Percentiles rank a stretch among this genome's conserved stretches.
Evolutionary conservation across 2,113 vertebrate genomes (phyloP).

Genomic region (Stegostoma tigrinum): DNA sequence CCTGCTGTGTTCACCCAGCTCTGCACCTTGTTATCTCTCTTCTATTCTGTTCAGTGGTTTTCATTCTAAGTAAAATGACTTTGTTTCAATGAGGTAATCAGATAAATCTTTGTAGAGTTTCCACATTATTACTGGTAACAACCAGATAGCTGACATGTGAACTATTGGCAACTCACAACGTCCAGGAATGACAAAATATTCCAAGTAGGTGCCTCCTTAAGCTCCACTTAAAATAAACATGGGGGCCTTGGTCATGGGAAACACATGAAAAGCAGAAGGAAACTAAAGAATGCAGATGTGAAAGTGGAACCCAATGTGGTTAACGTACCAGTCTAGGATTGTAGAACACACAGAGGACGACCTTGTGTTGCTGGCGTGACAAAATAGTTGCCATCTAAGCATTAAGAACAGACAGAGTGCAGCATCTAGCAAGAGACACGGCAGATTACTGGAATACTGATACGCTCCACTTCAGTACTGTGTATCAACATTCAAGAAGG

Average conservation of each 20-base stretch:
- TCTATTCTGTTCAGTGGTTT: not conserved
- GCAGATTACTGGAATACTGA: not conserved
- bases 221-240: not conserved
- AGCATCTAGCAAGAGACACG: not conserved
- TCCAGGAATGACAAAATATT: not conserved
- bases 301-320: not conserved
- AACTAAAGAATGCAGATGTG: not conserved
- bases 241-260: not conserved
- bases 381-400: not conserved
- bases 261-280: not conserved
- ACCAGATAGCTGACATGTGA: not conserved
- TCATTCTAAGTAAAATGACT: not conserved
- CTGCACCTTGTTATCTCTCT: no score
- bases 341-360: not conserved
- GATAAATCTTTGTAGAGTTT: not conserved
- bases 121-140: not conserved
- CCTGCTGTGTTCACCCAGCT: no score
- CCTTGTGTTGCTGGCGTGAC: not conserved
- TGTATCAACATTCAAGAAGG: not conserved
- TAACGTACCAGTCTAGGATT: not conserved
- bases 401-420: not conserved
- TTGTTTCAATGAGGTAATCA: not conserved
- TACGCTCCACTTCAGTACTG: not conserved
- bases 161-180: not conserved
- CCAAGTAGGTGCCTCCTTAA: not conserved